Conservation (phyloP, 2,797 vertebrate genomes). For the Gadopsis bispinosus region DNA sequence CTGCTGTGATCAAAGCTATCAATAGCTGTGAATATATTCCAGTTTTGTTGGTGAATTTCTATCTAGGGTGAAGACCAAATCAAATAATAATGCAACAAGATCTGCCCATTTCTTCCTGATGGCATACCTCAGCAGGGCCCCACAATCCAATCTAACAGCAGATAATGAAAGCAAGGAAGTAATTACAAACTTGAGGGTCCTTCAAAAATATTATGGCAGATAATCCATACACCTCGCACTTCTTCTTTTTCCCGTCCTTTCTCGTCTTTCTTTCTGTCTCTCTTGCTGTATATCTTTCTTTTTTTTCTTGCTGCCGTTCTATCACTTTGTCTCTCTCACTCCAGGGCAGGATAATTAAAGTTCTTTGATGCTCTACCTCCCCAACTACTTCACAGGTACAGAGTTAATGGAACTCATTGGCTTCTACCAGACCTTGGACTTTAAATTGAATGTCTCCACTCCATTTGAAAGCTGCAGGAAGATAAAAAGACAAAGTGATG, state of each 20-base stretch:
- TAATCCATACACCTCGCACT: constrained; percentile 46
- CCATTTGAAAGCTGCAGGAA: constrained; percentile 70
- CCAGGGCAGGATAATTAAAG: constrained; percentile 72
- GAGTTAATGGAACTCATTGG: constrained; percentile 74
- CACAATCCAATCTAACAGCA: constrained; percentile 77
- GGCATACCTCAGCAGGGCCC: constrained; percentile 68
- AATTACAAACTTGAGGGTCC: constrained; percentile 67
- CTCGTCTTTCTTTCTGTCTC: constrained; percentile 26
- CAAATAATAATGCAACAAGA: constrained; percentile 55
- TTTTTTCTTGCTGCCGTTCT: constrained; percentile 26
- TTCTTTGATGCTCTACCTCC: constrained; percentile 71
- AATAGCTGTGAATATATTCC: constrained; percentile 37
- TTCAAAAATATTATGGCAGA: constrained; percentile 57
- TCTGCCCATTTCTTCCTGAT: constrained; percentile 71
- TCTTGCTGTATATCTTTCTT: constrained; percentile 18
- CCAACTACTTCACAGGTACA: constrained; percentile 66
- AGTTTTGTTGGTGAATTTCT: constrained; percentile 38
- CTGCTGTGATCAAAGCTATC: constrained; percentile 41
- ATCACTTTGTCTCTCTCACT: constrained; percentile 60
- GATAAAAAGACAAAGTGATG: constrained; percentile 74
- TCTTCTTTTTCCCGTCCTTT: constrained; percentile 11
- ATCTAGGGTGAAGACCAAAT: constrained; percentile 43
- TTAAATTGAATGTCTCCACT: constrained; percentile 80
- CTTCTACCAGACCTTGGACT: constrained; percentile 68
- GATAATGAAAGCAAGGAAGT: constrained; percentile 76